Percentiles rank a stretch among this genome's conserved stretches.
These are phyloP conservation scores for Calameuta filiformis DNA, from an alignment of 2,888 invertebrate genomes.

Conservation along the genomic window DNA sequence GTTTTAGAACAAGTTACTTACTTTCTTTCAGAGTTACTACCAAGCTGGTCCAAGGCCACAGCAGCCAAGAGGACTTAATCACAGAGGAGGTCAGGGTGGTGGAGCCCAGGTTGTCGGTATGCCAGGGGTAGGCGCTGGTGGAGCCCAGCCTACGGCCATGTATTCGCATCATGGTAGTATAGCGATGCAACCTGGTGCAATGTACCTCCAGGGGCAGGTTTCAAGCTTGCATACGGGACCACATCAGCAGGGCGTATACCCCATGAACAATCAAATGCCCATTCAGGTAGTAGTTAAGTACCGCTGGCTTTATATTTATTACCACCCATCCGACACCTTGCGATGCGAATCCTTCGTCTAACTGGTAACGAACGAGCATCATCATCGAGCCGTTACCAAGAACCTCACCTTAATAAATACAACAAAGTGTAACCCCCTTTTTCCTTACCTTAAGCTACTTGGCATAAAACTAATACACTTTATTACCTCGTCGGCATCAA, in stretches of 20 bases:
- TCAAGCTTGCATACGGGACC: constrained; percentile 48
- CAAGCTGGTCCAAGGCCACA: constrained; percentile 50
- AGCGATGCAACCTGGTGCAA: constrained; percentile 43
- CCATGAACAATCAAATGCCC: constrained; percentile 50
- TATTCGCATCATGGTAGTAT: constrained; percentile 48
- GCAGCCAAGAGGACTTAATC: constrained; percentile 51
- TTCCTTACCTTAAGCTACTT: not conserved
- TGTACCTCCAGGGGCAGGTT: constrained; percentile 51
- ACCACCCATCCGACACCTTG: constrained; percentile 11
- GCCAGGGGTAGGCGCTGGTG: constrained; percentile 48
- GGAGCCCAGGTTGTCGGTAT: constrained; percentile 52
- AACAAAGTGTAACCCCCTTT: not conserved
- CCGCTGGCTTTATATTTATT: constrained; percentile 24
- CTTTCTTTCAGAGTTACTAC: constrained; percentile 44
- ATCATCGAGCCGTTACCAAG: not conserved
- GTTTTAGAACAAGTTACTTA: not conserved
- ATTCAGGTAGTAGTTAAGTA: constrained; percentile 45
- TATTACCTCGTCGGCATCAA: not conserved
- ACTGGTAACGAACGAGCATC: constrained; percentile 14
- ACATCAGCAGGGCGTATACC: constrained; percentile 51
- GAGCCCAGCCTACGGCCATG: constrained; percentile 52
- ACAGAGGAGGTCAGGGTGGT: constrained; percentile 53
- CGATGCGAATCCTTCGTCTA: constrained; percentile 11
- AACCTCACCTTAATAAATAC: not conserved
- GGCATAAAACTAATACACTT: not conserved